Conservation (phyloP, 2,888 invertebrate genomes). For the Atethmia centrago region DNA sequence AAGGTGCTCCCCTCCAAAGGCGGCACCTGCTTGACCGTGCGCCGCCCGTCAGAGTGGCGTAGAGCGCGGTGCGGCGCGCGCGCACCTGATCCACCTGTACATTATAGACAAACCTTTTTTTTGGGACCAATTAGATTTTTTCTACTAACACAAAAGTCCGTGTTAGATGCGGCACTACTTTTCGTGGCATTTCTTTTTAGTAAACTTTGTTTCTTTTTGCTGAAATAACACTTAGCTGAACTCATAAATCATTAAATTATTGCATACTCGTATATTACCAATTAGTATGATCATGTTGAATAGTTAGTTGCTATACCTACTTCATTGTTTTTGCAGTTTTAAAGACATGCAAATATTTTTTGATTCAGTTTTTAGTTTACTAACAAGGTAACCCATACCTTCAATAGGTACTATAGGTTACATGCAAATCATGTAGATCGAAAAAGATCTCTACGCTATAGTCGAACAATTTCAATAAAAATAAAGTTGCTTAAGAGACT, state of each 20-base stretch:
- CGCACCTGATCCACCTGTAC: constrained; percentile 86
- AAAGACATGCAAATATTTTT: neutral
- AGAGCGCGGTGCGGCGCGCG: constrained; percentile 79
- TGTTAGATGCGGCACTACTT: constrained; percentile 18
- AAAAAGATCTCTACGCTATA: neutral
- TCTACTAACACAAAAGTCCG: constrained; percentile 1
- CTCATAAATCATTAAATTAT: constrained; percentile 37
- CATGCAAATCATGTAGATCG: too few species aligned
- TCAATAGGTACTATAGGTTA: too few species aligned
- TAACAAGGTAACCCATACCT: neutral
- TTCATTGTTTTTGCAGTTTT: constrained; percentile 4
- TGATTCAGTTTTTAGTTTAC: neutral
- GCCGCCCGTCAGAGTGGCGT: constrained; percentile 87
- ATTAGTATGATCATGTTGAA: constrained; percentile 36
- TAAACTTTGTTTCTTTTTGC: constrained; percentile 11
- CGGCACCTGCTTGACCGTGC: constrained; percentile 88
- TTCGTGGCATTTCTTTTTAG: constrained; percentile 23
- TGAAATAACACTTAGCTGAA: neutral
- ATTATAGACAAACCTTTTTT: constrained; percentile 65
- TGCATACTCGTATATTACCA: constrained; percentile 43
- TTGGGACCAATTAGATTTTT: constrained; percentile 50
- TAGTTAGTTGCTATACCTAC: constrained; percentile 1
- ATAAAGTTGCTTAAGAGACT: neutral
- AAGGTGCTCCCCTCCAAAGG: constrained; percentile 90
- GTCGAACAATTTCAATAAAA: neutral